Percentiles rank a stretch among this genome's conserved stretches.
Conservation (phyloP, 2,888 invertebrate genomes). For the Drosophila nr. perissopoda region DNA sequence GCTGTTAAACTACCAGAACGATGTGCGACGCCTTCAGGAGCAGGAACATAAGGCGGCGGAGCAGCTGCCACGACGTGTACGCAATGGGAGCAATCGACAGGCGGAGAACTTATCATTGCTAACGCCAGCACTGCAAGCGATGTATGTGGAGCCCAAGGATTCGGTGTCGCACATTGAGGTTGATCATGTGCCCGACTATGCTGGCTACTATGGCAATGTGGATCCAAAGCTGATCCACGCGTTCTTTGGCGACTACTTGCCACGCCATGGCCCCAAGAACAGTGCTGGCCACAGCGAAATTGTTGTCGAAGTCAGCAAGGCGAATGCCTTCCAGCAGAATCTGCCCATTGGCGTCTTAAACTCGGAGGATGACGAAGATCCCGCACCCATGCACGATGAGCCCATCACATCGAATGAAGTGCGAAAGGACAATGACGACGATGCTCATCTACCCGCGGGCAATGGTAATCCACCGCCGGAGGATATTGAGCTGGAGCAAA, state of each 20-base stretch:
- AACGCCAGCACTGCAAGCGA: constrained; percentile 17
- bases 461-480: background rate
- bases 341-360: constrained; percentile 54
- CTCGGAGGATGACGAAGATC: constrained; percentile 55
- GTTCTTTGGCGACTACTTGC: constrained; percentile 60
- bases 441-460: background rate
- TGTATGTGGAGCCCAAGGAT: constrained; percentile 47
- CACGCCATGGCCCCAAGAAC: constrained; percentile 51
- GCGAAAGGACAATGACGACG: background rate
- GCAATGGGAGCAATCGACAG: constrained; percentile 13
- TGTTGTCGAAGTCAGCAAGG: constrained; percentile 54
- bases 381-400: background rate
- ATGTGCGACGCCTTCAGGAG: constrained; percentile 32
- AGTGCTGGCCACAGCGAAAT: constrained; percentile 52
- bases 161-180: constrained; percentile 33
- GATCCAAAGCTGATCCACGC: constrained; percentile 22
- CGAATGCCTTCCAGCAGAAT: constrained; percentile 60
- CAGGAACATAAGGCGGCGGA: constrained; percentile 17
- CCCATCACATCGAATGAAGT: background rate
- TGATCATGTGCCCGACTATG: constrained; percentile 47
- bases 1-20: constrained; percentile 27
- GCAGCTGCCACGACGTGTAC: constrained; percentile 45
- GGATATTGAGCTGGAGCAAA: constrained; percentile 52
- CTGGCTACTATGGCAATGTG: constrained; percentile 58
- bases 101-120: background rate